These are phyloP conservation scores for Natator depressus DNA, from an alignment of 2,113 vertebrate species.

Conservation along the genomic window DNA sequence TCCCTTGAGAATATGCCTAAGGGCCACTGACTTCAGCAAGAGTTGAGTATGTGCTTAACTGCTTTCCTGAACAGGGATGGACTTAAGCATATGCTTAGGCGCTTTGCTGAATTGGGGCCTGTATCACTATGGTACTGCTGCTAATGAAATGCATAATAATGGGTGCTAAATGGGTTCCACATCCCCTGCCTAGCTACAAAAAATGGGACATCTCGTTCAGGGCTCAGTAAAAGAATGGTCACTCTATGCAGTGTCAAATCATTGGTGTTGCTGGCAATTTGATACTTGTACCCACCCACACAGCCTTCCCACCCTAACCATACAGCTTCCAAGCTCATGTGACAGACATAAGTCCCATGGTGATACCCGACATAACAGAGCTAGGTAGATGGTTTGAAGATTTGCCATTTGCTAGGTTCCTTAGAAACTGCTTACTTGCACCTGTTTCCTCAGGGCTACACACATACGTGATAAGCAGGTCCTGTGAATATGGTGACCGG, in stretches of 20 bases:
- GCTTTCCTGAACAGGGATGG: background rate
- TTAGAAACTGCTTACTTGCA: background rate
- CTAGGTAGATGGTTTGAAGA: too few species aligned
- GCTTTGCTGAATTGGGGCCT: background rate
- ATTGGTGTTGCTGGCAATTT: background rate
- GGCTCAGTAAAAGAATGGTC: background rate
- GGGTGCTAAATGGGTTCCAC: background rate
- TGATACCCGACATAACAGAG: too few species aligned
- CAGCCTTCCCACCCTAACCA: background rate
- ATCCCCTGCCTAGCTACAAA: background rate
- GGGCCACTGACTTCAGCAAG: background rate
- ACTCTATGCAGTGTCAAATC: background rate
- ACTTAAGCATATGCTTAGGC: background rate
- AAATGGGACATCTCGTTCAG: background rate
- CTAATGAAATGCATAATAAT: background rate
- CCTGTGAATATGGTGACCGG: background rate
- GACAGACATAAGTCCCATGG: too few species aligned
- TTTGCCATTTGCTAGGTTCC: too few species aligned
- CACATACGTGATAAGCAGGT: background rate
- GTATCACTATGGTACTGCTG: background rate
- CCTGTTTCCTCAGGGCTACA: background rate
- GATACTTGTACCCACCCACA: background rate
- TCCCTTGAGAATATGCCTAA: background rate
- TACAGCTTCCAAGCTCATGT: too few species aligned
- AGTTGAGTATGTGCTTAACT: background rate